These are phyloP conservation scores for Myiopsitta monachus DNA, from an alignment of 2,113 vertebrate genomes.

Conservation along the genomic window DNA sequence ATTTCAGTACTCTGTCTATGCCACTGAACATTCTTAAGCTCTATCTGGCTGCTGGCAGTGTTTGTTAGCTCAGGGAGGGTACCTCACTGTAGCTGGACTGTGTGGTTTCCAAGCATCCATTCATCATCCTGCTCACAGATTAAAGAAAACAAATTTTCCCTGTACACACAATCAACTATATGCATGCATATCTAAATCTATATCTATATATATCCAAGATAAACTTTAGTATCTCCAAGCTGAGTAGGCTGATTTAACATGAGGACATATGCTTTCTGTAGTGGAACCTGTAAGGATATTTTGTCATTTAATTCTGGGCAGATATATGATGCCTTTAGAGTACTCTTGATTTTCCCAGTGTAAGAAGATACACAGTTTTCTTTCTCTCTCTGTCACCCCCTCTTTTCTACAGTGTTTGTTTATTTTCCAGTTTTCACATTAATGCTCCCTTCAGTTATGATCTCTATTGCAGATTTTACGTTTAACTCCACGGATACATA, in stretches of 20 bases:
- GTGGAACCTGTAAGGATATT: not conserved
- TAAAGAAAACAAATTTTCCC: not conserved
- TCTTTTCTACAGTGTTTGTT: not conserved
- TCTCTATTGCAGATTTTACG: not conserved
- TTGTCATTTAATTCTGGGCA: not conserved
- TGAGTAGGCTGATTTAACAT: not conserved
- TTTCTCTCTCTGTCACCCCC: accelerated
- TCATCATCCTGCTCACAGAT: not conserved
- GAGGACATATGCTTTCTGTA: not conserved
- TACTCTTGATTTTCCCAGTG: not conserved
- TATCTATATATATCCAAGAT: not conserved
- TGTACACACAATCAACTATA: not conserved
- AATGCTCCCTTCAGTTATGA: not conserved
- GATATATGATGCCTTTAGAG: not conserved
- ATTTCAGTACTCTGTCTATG: not conserved
- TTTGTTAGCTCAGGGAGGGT: not conserved
- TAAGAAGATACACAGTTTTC: not conserved
- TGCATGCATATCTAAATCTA: not conserved
- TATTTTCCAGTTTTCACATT: not conserved
- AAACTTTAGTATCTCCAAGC: not conserved
- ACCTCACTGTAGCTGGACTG: accelerated
- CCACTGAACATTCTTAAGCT: not conserved
- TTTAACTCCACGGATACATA: not conserved
- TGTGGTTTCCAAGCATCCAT: not conserved
- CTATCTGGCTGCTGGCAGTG: not conserved